A percentile compares a stretch with the other conserved stretches of the same genome.
Evolutionary conservation across 2,888 invertebrate genomes (phyloP).

Genomic region (Orchesellides sinensis): DNA sequence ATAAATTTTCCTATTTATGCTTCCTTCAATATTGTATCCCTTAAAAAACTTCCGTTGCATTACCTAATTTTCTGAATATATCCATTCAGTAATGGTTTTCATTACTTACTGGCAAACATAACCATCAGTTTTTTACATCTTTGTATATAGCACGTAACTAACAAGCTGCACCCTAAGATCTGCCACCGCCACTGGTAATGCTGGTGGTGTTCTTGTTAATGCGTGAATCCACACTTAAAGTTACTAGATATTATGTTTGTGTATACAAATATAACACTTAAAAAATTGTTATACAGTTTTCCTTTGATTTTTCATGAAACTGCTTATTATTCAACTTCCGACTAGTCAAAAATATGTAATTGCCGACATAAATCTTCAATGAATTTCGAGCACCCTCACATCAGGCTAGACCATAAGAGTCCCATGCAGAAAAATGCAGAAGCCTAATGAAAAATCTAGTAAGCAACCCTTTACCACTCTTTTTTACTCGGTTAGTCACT

Average conservation of each 20-base stretch:
- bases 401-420: neutral
- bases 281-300: slow-evolving; percentile 12
- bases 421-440: slow-evolving; percentile 16
- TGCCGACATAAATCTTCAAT: slow-evolving; percentile 46
- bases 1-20: too few relatives aligned
- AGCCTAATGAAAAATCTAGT: slow-evolving; percentile 28
- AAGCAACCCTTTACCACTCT: slow-evolving; percentile 36
- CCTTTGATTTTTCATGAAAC: slow-evolving; percentile 38
- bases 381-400: slow-evolving; percentile 21
- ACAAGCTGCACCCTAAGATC: slow-evolving; percentile 9
- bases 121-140: too few relatives aligned
- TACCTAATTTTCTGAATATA: neutral
- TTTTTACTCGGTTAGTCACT: slow-evolving; percentile 44
- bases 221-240: neutral
- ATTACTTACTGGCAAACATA: too few relatives aligned
- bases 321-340: slow-evolving; percentile 55
- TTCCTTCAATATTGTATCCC: too few relatives aligned
- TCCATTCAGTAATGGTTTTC: neutral
- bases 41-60: slow-evolving; percentile 28
- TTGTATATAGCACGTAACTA: too few relatives aligned
- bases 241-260: neutral
- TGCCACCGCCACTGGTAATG: neutral
- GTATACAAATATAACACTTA: too few relatives aligned
- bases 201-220: neutral
- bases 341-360: slow-evolving; percentile 37